Evolutionary conservation across 2,113 vertebrate genomes (phyloP).

Genomic region (Tringa solitaria): DNA sequence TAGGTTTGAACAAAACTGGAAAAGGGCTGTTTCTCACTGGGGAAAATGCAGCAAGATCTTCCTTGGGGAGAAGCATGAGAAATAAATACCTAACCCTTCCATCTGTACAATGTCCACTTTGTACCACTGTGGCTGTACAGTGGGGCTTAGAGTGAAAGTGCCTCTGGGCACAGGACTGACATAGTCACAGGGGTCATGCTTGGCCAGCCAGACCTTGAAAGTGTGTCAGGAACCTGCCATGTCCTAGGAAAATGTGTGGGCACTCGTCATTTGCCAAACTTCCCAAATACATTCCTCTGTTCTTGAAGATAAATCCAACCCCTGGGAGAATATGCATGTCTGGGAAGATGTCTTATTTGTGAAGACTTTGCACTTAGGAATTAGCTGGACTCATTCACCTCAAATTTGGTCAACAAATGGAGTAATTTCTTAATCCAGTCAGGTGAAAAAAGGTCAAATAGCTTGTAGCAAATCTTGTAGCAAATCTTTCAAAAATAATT

Average conservation of each 20-base stretch:
- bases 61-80: background rate
- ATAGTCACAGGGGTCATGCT: background rate
- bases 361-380: background rate
- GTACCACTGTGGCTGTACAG: background rate
- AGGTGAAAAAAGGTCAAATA: background rate
- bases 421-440: background rate
- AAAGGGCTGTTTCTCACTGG: background rate
- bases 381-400: background rate
- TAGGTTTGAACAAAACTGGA: background rate
- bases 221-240: background rate
- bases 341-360: background rate
- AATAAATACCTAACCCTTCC: background rate
- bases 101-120: background rate
- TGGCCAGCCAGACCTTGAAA: background rate
- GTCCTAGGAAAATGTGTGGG: background rate
- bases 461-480: background rate
- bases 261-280: background rate
- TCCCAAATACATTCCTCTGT: background rate
- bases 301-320: background rate
- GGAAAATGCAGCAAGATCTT: background rate
- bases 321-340: background rate
- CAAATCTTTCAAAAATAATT: background rate
- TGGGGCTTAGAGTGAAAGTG: fast-evolving
- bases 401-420: background rate
- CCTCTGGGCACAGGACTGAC: background rate